Evolutionary conservation across 2,888 invertebrate genomes (phyloP), one percentile per base, ranked within the genome.

Genomic region (Andrena flavipes): DNA sequence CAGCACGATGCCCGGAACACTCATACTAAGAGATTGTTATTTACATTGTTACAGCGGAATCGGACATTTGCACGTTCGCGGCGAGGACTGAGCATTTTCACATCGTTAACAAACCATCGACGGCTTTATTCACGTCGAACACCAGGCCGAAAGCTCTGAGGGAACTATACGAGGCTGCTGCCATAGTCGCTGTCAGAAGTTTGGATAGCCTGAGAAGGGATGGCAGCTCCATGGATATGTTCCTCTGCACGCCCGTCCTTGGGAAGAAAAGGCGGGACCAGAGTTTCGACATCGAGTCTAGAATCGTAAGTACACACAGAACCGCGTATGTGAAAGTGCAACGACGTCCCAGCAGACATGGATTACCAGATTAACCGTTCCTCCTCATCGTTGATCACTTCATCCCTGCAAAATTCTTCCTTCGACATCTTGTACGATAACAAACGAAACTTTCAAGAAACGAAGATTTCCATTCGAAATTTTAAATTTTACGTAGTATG

Each of bases 51-150:
- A 70, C 96, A 98, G 98, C 98, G 94, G 98, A 98, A 95, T 97
- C 98, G 93, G 98, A 98, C 95, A 97, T 98, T 95, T 97, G 97
- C 92, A 96, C 97, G 93, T 98, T 98, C 95, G 97, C 97, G 89
- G 94, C 96, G 91, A 96, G 96, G 93, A 97, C 96, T 95, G 95
- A 96, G 90, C 97, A 98, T 95, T 98, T 96, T 95, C 95, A 95
- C 93, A 95, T 96, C 90, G 95, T 95, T 92, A 96, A 96, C 93
- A 95, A 96, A 90, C 95, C 96, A 92, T 95, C 96, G 92, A 96
- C 96, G 91, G 96, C 96, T 91, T 95, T 98, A 89, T 98, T 98
- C 94, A 96, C 96, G 85, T 95, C 96, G 84, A 96, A 96, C 87
- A 96, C 97, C 68, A 96, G 97, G 87, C 97, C 98, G 60, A 95